phyloP scores from a whole-genome alignment of 35 echinoderm and acorn worm genomes.

The Strongylocentrotus purpuratus region DNA sequence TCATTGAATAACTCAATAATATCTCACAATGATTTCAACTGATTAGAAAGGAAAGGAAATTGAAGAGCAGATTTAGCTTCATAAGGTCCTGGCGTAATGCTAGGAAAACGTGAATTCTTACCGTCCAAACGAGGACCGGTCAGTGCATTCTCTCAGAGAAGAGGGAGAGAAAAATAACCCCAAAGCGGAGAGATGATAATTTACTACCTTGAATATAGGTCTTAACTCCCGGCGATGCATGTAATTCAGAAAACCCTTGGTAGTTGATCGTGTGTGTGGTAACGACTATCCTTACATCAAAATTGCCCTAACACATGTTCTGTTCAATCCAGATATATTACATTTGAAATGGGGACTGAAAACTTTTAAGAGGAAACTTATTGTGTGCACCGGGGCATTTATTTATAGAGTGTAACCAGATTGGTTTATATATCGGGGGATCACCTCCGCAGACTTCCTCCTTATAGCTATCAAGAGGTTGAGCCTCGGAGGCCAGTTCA shows the following conservation, averaged over 20 bases:
- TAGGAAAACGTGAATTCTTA: not conserved
- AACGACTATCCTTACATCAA: not conserved
- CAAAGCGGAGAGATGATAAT: slow-evolving; percentile 9
- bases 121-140: not conserved
- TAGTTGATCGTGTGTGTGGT: slow-evolving; percentile 40
- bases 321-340: slow-evolving; percentile 1
- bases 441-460: too few species aligned
- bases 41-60: not conserved
- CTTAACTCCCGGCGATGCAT: slow-evolving; percentile 11
- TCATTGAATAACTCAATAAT: not conserved
- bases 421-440: not conserved
- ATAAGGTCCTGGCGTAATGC: not conserved
- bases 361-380: slow-evolving; percentile 7
- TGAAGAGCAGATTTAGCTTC: not conserved
- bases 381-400: not conserved
- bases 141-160: not conserved
- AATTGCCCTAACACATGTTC: slow-evolving; percentile 36
- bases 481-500: not conserved
- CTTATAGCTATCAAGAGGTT: too few species aligned
- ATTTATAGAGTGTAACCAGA: not conserved
- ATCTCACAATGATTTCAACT: not conserved
- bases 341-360: not conserved
- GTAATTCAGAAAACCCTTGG: slow-evolving; percentile 22
- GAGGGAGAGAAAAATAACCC: not conserved
- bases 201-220: not conserved